phyloP scores from a whole-genome alignment of 2,797 vertebrate genomes.

The Ctenochaetus hawaiiensis region DNA sequence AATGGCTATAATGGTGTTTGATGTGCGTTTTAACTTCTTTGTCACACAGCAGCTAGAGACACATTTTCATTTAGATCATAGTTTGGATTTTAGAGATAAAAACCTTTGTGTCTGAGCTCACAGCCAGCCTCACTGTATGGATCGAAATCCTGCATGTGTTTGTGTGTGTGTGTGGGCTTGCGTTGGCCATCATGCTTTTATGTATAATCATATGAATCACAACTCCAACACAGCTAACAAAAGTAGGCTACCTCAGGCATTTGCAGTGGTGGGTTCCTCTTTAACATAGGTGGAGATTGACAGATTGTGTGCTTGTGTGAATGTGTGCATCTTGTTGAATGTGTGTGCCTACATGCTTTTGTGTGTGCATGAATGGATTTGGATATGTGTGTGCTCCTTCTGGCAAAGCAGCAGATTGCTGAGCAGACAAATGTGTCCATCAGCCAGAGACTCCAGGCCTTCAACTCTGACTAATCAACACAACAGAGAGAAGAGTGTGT shows the following conservation, averaged over 20 bases:
- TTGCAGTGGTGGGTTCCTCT: constrained; percentile 50
- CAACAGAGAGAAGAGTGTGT: constrained; percentile 43
- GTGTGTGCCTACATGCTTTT: background rate
- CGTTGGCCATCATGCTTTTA: background rate
- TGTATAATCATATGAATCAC: constrained; percentile 45
- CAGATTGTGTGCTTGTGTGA: constrained; percentile 18
- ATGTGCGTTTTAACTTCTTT: constrained; percentile 9
- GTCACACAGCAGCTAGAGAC: constrained; percentile 24
- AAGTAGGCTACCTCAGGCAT: constrained; percentile 68
- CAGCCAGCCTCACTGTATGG: constrained; percentile 24
- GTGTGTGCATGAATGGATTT: constrained; percentile 23
- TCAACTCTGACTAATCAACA: constrained; percentile 75
- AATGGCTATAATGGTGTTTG: constrained; percentile 31
- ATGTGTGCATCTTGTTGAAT: background rate
- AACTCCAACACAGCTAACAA: constrained; percentile 50
- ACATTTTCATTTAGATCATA: constrained; percentile 17
- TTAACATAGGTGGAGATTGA: constrained; percentile 55
- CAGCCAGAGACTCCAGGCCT: constrained; percentile 71
- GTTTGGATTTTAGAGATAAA: constrained; percentile 44
- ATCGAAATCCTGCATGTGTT: constrained; percentile 27
- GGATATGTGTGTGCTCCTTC: constrained; percentile 47
- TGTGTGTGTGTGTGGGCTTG: background rate
- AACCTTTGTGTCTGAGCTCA: constrained; percentile 33
- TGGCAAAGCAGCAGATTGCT: constrained; percentile 74
- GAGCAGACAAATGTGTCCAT: constrained; percentile 81